Conservation (phyloP, 2,113 vertebrate genomes). For the Crotalus horridus region DNA sequence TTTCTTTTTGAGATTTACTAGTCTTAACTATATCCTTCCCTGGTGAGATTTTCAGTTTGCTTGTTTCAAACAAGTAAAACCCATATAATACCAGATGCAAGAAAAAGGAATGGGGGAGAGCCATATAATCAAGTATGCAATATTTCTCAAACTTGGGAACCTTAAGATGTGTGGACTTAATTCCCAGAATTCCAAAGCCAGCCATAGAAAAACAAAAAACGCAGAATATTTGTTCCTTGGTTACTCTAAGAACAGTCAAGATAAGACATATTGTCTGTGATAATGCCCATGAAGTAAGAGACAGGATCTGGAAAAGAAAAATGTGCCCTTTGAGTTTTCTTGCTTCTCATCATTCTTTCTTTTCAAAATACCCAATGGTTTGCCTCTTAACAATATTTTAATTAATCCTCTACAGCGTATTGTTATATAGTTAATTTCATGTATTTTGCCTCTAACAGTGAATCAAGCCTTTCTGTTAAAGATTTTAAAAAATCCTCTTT, state of each 20-base stretch:
- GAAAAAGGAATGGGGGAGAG: background rate
- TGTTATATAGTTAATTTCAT: background rate
- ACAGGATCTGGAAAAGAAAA: background rate
- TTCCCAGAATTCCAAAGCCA: background rate
- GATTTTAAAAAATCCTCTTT: too few species aligned
- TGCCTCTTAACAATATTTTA: background rate
- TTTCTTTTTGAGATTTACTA: background rate
- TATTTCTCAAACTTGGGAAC: background rate
- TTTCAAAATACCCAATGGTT: background rate
- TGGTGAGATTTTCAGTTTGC: background rate
- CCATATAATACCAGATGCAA: background rate
- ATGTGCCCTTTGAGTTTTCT: background rate
- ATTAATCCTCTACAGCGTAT: background rate
- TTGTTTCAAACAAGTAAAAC: background rate
- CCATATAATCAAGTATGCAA: background rate
- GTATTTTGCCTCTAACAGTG: background rate
- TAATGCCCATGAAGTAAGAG: background rate
- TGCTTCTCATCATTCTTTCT: background rate
- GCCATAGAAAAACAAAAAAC: background rate
- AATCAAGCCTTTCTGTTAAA: background rate
- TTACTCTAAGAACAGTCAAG: background rate
- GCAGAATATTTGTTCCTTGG: background rate
- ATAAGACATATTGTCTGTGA: background rate
- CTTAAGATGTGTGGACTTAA: background rate
- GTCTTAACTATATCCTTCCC: too few species aligned